phyloP scores from a whole-genome alignment of 2,797 vertebrate species.

The Gymnocypris eckloni region DNA sequence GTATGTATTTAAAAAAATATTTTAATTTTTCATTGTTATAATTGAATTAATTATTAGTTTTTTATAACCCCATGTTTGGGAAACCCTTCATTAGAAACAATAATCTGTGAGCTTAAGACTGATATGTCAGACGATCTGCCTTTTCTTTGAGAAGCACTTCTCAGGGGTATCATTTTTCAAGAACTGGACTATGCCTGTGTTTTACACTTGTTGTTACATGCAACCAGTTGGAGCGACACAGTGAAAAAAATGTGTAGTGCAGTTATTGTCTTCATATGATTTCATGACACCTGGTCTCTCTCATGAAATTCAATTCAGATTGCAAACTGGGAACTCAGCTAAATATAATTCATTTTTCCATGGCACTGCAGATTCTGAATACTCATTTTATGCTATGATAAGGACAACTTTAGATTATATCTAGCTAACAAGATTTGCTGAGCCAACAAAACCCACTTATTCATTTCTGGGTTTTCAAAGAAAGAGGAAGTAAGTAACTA shows the following conservation, averaged over 20 bases:
- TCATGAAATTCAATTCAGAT: background rate
- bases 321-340: constrained; percentile 8
- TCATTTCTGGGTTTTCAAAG: background rate
- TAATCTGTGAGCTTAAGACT: background rate
- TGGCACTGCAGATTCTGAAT: constrained; percentile 2
- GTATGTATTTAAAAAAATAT: background rate
- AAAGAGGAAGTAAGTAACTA: constrained; percentile 21
- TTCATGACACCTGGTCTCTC: background rate
- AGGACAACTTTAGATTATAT: constrained; percentile 14
- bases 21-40: background rate
- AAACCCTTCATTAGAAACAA: background rate
- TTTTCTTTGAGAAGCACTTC: background rate
- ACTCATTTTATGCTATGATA: constrained; percentile 20
- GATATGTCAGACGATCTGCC: background rate
- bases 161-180: background rate
- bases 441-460: background rate
- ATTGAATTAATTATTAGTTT: background rate
- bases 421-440: constrained; percentile 23
- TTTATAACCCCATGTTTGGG: background rate
- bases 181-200: too few species aligned
- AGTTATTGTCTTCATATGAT: background rate
- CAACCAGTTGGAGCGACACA: background rate
- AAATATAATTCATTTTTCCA: background rate
- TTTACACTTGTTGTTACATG: background rate
- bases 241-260: too few species aligned